Evolutionary conservation across 2,113 vertebrate species (phyloP), one percentile per base, ranked within the genome.

Genomic region (Arothron firmamentum): DNA sequence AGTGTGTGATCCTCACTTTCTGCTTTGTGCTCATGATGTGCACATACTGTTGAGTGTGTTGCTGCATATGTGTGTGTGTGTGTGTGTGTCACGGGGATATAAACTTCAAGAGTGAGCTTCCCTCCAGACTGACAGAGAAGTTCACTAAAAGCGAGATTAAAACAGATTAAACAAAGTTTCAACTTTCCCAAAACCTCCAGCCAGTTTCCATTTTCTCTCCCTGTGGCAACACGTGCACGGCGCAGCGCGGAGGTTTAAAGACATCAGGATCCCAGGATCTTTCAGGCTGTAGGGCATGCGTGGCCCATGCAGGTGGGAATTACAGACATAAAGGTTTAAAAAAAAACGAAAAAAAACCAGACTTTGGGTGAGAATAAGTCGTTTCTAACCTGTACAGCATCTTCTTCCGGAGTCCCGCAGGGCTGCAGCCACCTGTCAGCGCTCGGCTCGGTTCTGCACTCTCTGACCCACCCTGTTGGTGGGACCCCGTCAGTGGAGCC

Each of bases 391-490:
- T 38, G 34, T 2, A 12, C 9, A 38, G 34, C 34, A 12, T 12
- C 9, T 2, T 12, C 34, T 4, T 12, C 34, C 2, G 34, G 8
- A 31, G 6, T 31, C 6, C 28, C 28, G 21, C 21, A 3, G 21
- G 25, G 25, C 25, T 4, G 2, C 41, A 14, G 41, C 43, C 43
- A 3, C 62, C 59, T 54, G 55, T 51, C 13, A 38, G 4, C 38
- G 11, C 6, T 19, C 20, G 17, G 43, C n/a, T 51, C 43, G 45
- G 64, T 76, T 75, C 53, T 57, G 65, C 21, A 41, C 82, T 82
- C 85, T 81, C 79, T 82, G 80, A 81, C 80, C 79, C 77, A 72
- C 86, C 78, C 86, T 84, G 80, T 85, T 82, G 82, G 84, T 51
- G 18, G 56, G 28, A 73, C 9, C 16, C 11, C 50, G 75, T 67